phyloP scores from a whole-genome alignment of 1,140 invertebrate genomes.

The Rhopalosiphum maidis region DNA sequence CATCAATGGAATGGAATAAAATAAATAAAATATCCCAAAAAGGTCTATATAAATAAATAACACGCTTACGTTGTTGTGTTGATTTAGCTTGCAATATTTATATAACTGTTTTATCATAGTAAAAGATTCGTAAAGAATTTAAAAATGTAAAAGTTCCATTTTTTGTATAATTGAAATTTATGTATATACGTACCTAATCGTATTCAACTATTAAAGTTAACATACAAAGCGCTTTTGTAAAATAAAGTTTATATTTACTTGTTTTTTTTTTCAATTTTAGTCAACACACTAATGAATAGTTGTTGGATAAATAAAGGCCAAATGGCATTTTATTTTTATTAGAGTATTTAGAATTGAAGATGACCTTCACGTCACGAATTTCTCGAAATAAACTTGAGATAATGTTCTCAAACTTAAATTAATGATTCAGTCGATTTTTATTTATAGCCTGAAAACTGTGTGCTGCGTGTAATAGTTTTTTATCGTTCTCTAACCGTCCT shows the following conservation, averaged over 20 bases:
- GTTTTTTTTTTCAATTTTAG: background rate
- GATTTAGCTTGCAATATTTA: background rate
- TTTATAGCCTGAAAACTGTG: background rate
- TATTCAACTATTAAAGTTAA: background rate
- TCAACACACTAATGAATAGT: background rate
- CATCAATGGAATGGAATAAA: background rate
- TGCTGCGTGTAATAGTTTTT: background rate
- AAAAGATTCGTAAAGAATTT: too few relatives aligned
- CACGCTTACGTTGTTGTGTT: background rate
- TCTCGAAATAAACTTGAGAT: background rate
- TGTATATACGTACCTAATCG: too few relatives aligned
- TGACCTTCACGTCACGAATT: background rate
- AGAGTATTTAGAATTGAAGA: background rate
- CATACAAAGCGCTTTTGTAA: too few relatives aligned
- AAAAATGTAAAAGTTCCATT: too few relatives aligned
- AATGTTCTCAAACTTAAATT: background rate
- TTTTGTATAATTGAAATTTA: too few relatives aligned
- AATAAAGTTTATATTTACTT: background rate
- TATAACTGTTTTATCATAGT: too few relatives aligned
- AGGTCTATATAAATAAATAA: background rate
- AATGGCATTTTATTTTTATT: background rate
- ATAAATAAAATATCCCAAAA: background rate
- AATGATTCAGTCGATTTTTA: background rate
- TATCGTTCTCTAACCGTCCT: constrained; percentile 17
- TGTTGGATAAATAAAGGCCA: background rate